Conservation (phyloP, 2,888 invertebrate genomes). For the Eledona agricola region DNA sequence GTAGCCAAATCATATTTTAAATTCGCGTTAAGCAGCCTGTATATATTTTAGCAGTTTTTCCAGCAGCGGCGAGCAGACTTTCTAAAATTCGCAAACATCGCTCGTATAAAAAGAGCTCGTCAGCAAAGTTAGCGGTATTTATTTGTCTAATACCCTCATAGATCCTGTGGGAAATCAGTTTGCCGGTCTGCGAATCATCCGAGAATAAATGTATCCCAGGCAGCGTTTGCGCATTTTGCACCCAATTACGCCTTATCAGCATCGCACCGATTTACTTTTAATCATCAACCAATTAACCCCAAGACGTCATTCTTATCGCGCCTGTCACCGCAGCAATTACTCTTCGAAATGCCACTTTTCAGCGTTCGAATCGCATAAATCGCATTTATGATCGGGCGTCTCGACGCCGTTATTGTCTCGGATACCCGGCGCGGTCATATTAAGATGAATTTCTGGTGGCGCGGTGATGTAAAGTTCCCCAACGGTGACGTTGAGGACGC, state of each 20-base stretch:
- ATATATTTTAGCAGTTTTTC: too few relatives aligned
- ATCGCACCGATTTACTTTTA: constrained; percentile 37
- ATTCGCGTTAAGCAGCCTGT: too few relatives aligned
- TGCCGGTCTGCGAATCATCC: constrained; percentile 49
- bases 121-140: constrained; percentile 58
- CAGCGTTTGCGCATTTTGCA: constrained; percentile 42
- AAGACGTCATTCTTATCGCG: constrained; percentile 4
- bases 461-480: constrained; percentile 12
- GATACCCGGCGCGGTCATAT: constrained; percentile 1
- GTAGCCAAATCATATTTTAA: too few relatives aligned
- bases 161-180: constrained; percentile 59
- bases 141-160: constrained; percentile 59
- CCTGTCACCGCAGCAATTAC: constrained; percentile 2
- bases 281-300: constrained; percentile 33
- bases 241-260: constrained; percentile 39
- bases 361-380: neutral
- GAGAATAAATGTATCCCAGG: constrained; percentile 46
- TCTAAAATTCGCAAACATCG: constrained; percentile 20
- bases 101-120: constrained; percentile 49
- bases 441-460: constrained; percentile 12
- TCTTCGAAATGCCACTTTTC: neutral
- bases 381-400: too few relatives aligned
- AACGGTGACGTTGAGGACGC: constrained; percentile 10
- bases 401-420: constrained; percentile 11
- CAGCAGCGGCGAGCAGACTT: too few relatives aligned